Evolutionary conservation across 2,888 invertebrate species (phyloP), one percentile per base, ranked within the genome.

Genomic region (Macrosiphum euphorbiae): DNA sequence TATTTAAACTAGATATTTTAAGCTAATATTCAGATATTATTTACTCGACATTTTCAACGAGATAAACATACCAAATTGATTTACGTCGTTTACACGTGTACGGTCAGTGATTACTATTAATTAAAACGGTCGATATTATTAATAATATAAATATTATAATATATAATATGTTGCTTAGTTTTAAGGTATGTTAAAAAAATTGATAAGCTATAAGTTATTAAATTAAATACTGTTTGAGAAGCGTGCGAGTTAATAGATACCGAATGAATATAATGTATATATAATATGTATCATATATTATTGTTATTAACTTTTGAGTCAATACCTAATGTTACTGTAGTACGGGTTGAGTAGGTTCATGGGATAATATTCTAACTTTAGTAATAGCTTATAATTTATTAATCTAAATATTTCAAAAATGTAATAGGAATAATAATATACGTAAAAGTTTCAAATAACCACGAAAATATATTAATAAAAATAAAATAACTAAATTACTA

Each of bases 11-110:
- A 35, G 2, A 35, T 20, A 78, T 78, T 78, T 78, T 78, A 78
- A 78, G 78, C 78, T 35, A 78, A 35, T 78, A 61, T 85, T 85
- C 84, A 84, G 35, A 35, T 78, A 89, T 91, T 78, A 89, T 91
- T 85, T 90, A 90, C 16, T 90, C 78, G 28, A 41, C 16, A 84
- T 90, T 90, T 78, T 90, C 26, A 20, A 52, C 7, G 52, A 52
- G 35, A 90, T 90, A 52, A 90, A 84, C 26, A 52, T 28, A 47
- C 16, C 3, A 28, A 90, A 90, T 90, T 41, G 35, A 84, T 84
- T 84, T 84, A 41, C 16, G 52, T 41, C 8, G 24, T 52, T 13
- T 84, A 78, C 78, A 90, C 78, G 90, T 78, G 78, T 26, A 35
- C 78, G 13, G 90, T 13, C 24, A 35, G 35, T 90, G 90, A 84